Evolutionary conservation across 2,113 vertebrate species (phyloP), one percentile per base, ranked within the genome.

Genomic region (Hassar affinis): DNA sequence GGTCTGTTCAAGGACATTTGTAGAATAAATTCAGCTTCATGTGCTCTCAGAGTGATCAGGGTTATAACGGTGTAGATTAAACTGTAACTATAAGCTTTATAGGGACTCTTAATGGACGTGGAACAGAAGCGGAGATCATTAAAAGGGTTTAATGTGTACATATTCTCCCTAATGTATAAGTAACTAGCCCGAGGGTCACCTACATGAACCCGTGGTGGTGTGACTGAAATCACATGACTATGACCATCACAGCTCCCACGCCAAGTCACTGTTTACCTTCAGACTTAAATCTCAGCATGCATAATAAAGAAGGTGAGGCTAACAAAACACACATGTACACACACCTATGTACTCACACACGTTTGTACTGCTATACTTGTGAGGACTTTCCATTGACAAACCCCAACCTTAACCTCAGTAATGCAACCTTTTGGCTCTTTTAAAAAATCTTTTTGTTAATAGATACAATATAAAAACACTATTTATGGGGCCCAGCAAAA

Each of bases 151-250:
- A 4, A 79, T 62, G n/a, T 49, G 25, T 62, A 79, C 20, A 61
- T n/a, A 6, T 1, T 33, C 25, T 78, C 52, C 10, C 3, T 18
- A 71, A 56, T 68, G 27, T 59, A 33, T 56, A 61, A 49, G 80
- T 75, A 77, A 38, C 17, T n/a, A 52, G 83, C 38, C 22, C 22
- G 0, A n/a, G 4, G 38, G 83, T 83, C 85, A 89, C 86, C 87
- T 77, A 74, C 81, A 35, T 51, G 45, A 62, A 76, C 79, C 71
- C 79, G 56, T 74, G 77, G 20, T 89, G 85, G 80, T 84, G 61
- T 81, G 71, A 88, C 69, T 88, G 78, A 56, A 81, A 81, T 84
- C 88, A 88, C 79, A 83, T 87, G 89, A 87, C 74, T 59, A 42
- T 79, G 61, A 75, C 64, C 59, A 54, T 72, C 42, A 72, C 51